Percentiles rank a stretch among this genome's conserved stretches.
Conservation (phyloP, 37 sponge, comb jelly and placozoan genomes). For the Petrosia ficiformis region DNA sequence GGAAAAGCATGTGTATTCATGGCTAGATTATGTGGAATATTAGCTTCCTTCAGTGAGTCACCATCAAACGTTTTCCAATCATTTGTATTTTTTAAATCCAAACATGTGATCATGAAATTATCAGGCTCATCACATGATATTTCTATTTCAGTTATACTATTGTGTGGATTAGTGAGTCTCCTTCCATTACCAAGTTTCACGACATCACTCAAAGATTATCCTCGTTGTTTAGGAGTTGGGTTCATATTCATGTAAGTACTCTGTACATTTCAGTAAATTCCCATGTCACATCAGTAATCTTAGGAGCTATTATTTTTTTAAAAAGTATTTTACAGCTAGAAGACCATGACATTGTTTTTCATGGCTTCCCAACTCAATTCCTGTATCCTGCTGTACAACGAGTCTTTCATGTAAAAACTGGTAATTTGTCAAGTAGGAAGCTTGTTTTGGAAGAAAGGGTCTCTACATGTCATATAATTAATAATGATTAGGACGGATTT, state of each 20-base stretch:
- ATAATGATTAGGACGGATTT: too few species aligned
- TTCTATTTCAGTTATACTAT: slow-evolving; percentile 38
- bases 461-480: too few species aligned
- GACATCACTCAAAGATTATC: slow-evolving; percentile 6
- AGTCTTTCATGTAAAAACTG: too few species aligned
- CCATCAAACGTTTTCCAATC: background rate
- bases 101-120: background rate
- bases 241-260: slow-evolving; percentile 64
- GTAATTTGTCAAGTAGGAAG: too few species aligned
- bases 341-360: too few species aligned
- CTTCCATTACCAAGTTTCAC: slow-evolving; percentile 33
- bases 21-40: slow-evolving; percentile 45
- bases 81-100: background rate
- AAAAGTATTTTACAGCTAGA: too few species aligned
- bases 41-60: slow-evolving; percentile 54
- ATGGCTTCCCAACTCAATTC: too few species aligned
- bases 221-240: slow-evolving; percentile 51
- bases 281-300: too few species aligned
- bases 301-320: too few species aligned
- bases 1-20: slow-evolving; percentile 46
- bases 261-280: background rate
- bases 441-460: too few species aligned
- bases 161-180: slow-evolving; percentile 66
- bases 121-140: background rate
- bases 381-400: too few species aligned